A percentile compares a stretch with the other conserved stretches of the same genome.
Evolutionary conservation across 2,888 invertebrate species (phyloP).

Genomic region (Ditula angustiorana): DNA sequence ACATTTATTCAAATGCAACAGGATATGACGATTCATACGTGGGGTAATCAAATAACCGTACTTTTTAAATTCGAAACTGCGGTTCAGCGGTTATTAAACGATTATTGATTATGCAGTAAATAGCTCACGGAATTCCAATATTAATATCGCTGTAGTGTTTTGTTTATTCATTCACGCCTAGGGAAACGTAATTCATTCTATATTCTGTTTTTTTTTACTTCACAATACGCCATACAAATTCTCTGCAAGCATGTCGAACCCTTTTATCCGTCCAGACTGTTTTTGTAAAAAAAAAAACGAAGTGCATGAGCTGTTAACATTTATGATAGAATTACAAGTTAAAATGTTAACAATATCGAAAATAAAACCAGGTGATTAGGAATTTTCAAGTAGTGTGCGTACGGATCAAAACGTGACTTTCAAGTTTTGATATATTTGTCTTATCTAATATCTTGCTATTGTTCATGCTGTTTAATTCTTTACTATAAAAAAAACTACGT

Average conservation of each 20-base stretch:
- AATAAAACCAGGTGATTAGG: neutral
- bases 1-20: neutral
- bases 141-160: neutral
- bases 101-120: neutral
- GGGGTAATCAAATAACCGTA: neutral
- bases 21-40: neutral
- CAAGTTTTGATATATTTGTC: neutral
- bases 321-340: conserved; percentile 1
- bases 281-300: too few species aligned
- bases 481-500: neutral
- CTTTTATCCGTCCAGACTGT: too few species aligned
- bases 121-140: neutral
- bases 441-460: conserved; percentile 2
- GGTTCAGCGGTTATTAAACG: neutral
- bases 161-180: neutral
- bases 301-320: conserved; percentile 3
- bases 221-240: too few species aligned
- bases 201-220: too few species aligned
- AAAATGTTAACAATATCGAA: conserved; percentile 9
- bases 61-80: neutral
- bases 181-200: conserved; percentile 8
- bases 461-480: neutral
- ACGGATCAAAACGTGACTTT: conserved; percentile 13
- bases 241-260: too few species aligned
- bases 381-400: neutral